Base-by-base conservation (phyloP, 2,888 invertebrate genomes). In the Stictocephala bisonia region DNA sequence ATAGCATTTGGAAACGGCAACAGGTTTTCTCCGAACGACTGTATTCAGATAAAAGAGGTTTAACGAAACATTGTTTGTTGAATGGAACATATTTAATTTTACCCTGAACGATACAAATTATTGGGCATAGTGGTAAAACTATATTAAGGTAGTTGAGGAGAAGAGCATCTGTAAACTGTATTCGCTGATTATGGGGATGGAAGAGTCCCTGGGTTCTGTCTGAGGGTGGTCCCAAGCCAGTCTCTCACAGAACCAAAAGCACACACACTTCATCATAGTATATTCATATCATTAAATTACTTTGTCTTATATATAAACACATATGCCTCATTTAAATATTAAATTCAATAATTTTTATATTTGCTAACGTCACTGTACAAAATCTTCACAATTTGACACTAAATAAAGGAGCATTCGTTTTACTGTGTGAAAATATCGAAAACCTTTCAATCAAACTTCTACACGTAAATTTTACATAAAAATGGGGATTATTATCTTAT, bases 371-470 rank as follows among this genome's bases (percentile, higher is more conserved):
- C 76, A 79, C 77, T 78, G 76, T 78, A 78, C 77, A 78, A 78
- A 78, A 78, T 74, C 73, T 78, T 75, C 77, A 78, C 78, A 77
- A 78, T 78, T 78, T 76, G 78, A 78, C 77, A 77, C 78, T 77
- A 78, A 78, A 73, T 75, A 74, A 74, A 78, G 71, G 77, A 78
- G 77, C 74, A 50, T 76, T 76, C 76, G 72, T 78, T 76, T 75
- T 75, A 77, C 22, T 78, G 75, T 78, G 77, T 77, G 76, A 78
- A 78, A 78, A 77, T 79, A 78, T 79, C 77, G 67, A 77, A 76
- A 77, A 75, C 75, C 75, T 77, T 77, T 75, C 67, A 75, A 76
- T 75, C 74, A 75, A 76, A 75, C 77, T 75, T 78, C 77, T 78
- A 78, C 76, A 71, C 53, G 41, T 76, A 77, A 74, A 75, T 77